Evolutionary conservation across 64 coral and sea anemone genomes (phyloP), one percentile per base, ranked within the genome.

Genomic region (Stichodactyla helianthus): DNA sequence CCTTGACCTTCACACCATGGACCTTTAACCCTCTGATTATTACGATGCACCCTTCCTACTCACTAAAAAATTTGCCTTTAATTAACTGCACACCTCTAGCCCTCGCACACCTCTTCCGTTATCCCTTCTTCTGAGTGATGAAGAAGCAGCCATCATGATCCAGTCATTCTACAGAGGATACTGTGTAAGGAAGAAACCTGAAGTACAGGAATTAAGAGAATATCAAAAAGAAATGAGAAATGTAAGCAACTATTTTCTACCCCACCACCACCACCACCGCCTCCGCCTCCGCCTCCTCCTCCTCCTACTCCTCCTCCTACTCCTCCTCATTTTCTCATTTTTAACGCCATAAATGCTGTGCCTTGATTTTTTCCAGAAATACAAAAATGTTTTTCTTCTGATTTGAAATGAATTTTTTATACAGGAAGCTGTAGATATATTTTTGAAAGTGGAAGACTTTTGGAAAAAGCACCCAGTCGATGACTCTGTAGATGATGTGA

Each of bases 211-310:
- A 83, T 82, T 99, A 4, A 92, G 93, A 71, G 67, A 99, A 67
- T 99, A 99, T 53, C 97, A 99, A 52, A 91, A 71, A 88, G 97
- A 99, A 90, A 99, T 99, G 97, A 95, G 97, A 86, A 92, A 93
- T 71, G 97, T 95, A 92, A 86, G 93, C 59, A 4, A 27, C 68
- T 13, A 5, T 26, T 11, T 58, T 44, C 35, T 44, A 44, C 35
- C 2, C 35, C 35, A 3, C 35, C 35, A 44, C 35, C 31, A 35
- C 31, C 31, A 35, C 2, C 31, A 35, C 2, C n/a, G n/a, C n/a
- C n/a, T 44, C 2, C 35, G 2, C 35, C 35, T 44, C 35, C 35
- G 4, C 35, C 35, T 44, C 35, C 35, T 44, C 35, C 35, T 3
- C 35, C 35, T 44, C 35, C n/a, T 44, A 44, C 35, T 44, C 35